Percentiles rank a stretch among this genome's conserved stretches.
phyloP scores from a whole-genome alignment of 2,888 invertebrate species.

The Pristionchus arcanus region DNA sequence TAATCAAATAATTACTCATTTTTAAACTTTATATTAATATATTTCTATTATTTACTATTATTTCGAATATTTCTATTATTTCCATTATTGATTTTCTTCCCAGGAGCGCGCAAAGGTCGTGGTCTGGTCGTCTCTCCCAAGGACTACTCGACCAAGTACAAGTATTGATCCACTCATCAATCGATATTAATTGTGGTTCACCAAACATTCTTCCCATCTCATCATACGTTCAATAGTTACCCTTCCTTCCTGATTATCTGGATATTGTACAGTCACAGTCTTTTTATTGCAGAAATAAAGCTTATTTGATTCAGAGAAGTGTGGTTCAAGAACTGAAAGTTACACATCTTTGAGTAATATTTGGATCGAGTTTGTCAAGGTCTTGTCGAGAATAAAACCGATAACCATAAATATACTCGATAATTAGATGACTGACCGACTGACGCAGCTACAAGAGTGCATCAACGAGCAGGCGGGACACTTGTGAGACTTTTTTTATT shows the following conservation, averaged over 20 bases:
- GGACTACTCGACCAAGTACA: slow-evolving; percentile 99
- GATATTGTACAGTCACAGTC: neutral
- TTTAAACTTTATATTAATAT: no score
- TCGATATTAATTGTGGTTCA: neutral
- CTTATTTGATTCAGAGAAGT: neutral
- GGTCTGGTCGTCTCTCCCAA: slow-evolving; percentile 99
- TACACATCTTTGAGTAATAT: neutral
- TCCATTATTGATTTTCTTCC: neutral
- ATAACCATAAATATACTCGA: neutral
- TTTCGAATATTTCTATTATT: neutral
- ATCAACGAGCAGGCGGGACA: slow-evolving; percentile 98
- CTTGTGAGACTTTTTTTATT: slow-evolving; percentile 82
- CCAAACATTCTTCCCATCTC: slow-evolving; percentile 7
- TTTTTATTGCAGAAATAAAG: neutral
- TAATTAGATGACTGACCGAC: slow-evolving; percentile 90
- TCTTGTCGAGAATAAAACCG: neutral
- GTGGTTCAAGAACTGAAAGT: neutral
- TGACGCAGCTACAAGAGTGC: slow-evolving; percentile 95
- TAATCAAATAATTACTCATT: neutral
- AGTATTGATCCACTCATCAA: slow-evolving; percentile 85
- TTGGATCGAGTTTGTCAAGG: neutral
- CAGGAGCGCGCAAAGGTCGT: slow-evolving; percentile 95
- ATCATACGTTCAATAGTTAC: neutral
- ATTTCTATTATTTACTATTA: no score
- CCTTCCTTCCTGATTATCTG: neutral